A percentile compares a stretch with the other conserved stretches of the same genome.
Conservation (phyloP, 1,140 invertebrate genomes). For the Venustaconcha ellipsiformis region DNA sequence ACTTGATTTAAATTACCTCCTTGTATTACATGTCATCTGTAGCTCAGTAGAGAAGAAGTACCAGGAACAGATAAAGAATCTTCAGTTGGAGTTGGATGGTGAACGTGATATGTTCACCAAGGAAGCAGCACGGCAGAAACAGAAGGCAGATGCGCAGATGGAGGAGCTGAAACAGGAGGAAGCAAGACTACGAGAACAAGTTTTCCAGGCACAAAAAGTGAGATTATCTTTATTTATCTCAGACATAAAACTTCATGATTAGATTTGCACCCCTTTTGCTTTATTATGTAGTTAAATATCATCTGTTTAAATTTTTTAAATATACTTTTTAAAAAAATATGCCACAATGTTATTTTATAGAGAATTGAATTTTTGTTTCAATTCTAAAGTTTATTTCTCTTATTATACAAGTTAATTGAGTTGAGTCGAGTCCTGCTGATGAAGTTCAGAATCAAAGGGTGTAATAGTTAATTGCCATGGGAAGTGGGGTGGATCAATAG, state of each 20-base stretch:
- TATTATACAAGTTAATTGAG: too few species aligned
- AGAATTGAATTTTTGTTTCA: too few species aligned
- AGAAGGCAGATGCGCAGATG: slow-evolving; percentile 30
- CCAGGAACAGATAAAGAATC: slow-evolving; percentile 78
- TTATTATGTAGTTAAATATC: neutral
- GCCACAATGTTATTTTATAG: too few species aligned
- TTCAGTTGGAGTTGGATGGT: slow-evolving; percentile 76
- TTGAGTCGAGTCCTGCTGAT: too few species aligned
- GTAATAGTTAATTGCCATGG: too few species aligned
- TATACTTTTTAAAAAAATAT: neutral
- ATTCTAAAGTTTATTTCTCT: too few species aligned
- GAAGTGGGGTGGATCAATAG: too few species aligned
- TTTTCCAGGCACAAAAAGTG: slow-evolving; percentile 37
- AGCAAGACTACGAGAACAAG: slow-evolving; percentile 34
- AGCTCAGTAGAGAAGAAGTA: slow-evolving; percentile 82
- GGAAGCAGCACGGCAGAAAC: slow-evolving; percentile 19
- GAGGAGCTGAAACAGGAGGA: slow-evolving; percentile 41
- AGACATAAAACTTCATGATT: neutral
- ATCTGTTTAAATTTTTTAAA: neutral
- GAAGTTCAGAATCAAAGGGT: too few species aligned
- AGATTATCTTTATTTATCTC: neutral
- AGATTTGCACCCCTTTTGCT: neutral
- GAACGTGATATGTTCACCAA: slow-evolving; percentile 34
- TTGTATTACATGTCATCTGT: neutral
- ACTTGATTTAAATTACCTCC: too few species aligned